Evolutionary conservation across 2,888 invertebrate species (phyloP).

Genomic region (Mesoligia furuncula): DNA sequence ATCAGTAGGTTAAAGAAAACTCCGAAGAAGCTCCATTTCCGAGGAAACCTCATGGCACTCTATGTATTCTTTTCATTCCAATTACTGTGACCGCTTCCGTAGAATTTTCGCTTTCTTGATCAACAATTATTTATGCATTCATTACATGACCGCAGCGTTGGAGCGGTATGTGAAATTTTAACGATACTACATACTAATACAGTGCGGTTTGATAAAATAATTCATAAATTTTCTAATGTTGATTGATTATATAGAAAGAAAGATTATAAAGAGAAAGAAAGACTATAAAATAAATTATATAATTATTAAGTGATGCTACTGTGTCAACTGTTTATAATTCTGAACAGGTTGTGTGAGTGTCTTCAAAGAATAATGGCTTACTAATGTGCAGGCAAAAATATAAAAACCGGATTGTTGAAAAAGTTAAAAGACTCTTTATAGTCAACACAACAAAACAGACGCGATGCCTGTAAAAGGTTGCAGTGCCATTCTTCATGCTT

Average conservation of each 20-base stretch:
- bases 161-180: constrained; percentile 54
- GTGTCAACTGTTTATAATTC: constrained; percentile 46
- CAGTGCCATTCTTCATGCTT: constrained; percentile 4
- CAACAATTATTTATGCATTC: constrained; percentile 69
- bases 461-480: constrained; percentile 8
- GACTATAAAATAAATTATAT: constrained; percentile 12
- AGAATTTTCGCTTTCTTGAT: constrained; percentile 72
- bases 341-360: constrained; percentile 35
- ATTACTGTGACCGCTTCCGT: constrained; percentile 57
- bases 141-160: constrained; percentile 57
- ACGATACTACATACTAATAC: constrained; percentile 41
- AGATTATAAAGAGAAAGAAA: constrained; percentile 4
- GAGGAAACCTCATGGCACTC: constrained; percentile 21
- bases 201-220: constrained; percentile 21
- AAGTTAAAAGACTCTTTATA: constrained; percentile 21
- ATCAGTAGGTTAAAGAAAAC: constrained; percentile 18
- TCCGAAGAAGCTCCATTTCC: constrained; percentile 16
- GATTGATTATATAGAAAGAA: constrained; percentile 8
- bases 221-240: constrained; percentile 28
- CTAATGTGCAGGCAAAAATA: constrained; percentile 20
- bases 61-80: constrained; percentile 54
- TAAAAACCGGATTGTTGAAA: constrained; percentile 43
- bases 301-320: constrained; percentile 14
- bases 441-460: constrained; percentile 23
- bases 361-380: constrained; percentile 34